Evolutionary conservation across 2,888 invertebrate genomes (phyloP), one percentile per base, ranked within the genome.

Genomic region (Drosophila silvestris): DNA sequence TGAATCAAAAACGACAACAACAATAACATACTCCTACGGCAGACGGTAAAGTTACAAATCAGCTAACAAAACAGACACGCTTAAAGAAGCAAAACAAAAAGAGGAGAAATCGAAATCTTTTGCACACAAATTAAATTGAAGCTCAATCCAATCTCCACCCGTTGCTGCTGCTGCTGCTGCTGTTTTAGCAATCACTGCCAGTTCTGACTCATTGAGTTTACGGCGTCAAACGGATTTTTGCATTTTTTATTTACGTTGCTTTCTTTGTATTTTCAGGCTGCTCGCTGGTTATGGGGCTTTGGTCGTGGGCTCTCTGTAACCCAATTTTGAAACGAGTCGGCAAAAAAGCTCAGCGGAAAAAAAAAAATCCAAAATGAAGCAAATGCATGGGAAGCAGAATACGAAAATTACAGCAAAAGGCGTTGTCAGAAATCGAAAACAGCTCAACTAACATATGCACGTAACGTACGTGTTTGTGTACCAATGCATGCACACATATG

Each of bases 151-250:
- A 53, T 33, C 41, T 56, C 39, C 59, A 39, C 44, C 22, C 56
- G 16, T 60, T 35, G 56, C 33, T n/a, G n/a, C 22, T 6, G 30
- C 44, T 22, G 32, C 62, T 33, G 37, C 51, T 64, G 51, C 51
- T 62, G 65, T 74, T 71, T 59, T 70, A 68, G 81, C 85, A 89
- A 85, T 85, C 85, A 82, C 72, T 89, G 84, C 84, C 89, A 69
- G 70, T 85, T 74, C 85, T 85, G 85, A 85, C 81, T 89, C 85
- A 89, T 63, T 72, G 33, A 74, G 90, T 88, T 89, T 89, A 85
- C 70, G 83, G 83, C 81, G 81, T 85, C 85, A 89, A 85, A 89
- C 79, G 88, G 86, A 89, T 85, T 89, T 82, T 89, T 89, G 86
- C 86, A 89, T 85, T 81, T 81, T 78, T 83, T 65, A 66, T 77